Conservation (phyloP, 2,797 vertebrate species). For the Neostethus bicornis region DNA sequence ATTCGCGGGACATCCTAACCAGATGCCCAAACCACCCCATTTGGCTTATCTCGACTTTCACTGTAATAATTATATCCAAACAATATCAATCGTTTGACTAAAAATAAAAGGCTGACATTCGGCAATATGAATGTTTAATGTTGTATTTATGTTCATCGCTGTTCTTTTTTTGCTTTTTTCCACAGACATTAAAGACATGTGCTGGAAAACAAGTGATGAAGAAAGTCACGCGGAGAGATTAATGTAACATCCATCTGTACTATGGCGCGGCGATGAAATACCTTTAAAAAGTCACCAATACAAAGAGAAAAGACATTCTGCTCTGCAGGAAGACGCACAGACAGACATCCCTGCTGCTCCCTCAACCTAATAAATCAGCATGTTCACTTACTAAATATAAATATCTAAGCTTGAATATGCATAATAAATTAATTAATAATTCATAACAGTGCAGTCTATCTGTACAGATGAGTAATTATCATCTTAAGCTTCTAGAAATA, state of each 20-base stretch:
- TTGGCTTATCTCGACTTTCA: too few species aligned
- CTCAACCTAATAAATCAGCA: constrained; percentile 17
- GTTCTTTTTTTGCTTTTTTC: constrained; percentile 33
- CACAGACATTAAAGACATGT: constrained; percentile 40
- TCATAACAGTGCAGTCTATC: background rate
- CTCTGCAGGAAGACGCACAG: constrained; percentile 16
- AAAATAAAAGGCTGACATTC: too few species aligned
- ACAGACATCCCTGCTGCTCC: constrained; percentile 7
- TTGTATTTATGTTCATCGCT: too few species aligned
- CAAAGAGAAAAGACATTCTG: constrained; percentile 31
- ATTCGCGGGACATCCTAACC: too few species aligned
- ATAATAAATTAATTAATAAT: background rate
- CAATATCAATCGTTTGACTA: too few species aligned
- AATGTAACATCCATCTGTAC: constrained; percentile 22
- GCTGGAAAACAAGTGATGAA: constrained; percentile 17
- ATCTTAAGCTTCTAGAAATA: constrained; percentile 5
- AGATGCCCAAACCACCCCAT: too few species aligned
- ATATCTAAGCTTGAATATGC: background rate
- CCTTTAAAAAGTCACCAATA: constrained; percentile 25
- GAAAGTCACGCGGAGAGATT: constrained; percentile 12
- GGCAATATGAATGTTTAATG: too few species aligned
- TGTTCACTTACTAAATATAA: background rate
- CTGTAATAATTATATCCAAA: too few species aligned
- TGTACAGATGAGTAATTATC: background rate
- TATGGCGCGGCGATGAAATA: constrained; percentile 17